Evolutionary conservation across 53 echinoderm and acorn worm genomes (phyloP), one percentile per base, ranked within the genome.

Genomic region (Holothuria leucospilota): DNA sequence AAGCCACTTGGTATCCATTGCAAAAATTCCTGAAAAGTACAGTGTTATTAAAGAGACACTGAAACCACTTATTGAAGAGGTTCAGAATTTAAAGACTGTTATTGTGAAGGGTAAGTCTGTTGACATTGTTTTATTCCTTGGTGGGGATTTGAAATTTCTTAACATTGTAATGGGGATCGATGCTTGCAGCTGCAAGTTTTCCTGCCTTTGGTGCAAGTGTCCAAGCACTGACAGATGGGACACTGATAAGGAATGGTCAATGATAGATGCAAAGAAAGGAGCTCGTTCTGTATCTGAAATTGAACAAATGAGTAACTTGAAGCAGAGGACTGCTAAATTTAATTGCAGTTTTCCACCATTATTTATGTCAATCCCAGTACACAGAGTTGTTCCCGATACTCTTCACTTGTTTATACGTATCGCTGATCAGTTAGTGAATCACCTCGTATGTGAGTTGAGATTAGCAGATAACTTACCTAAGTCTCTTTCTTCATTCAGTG

Each of bases 161-260:
- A 68, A 52, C 28, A 69, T 56, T 40, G 40, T 52, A 68, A 51
- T 23, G 39, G 85, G 85, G 25, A 70, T 85, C 27, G 85, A 85
- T 58, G 29, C 51, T 23, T 70, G 59, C 20, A 59, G 58, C 40
- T 71, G 71, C 39, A 59, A n/a, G 40, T 73, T 38, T 52, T 53
- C 86, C 6, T 85, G 86, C 25, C 71, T 85, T 18, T 73, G 71
- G 39, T 85, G 86, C 53, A 85, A 85, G 24, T 85, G 74, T 20
- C 72, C 60, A 1, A 56, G 34, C 34, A 85, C 29, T 27, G 58
- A 58, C 21, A 59, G 38, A 38, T 39, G 56, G 20, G 60, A 85
- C 34, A 28, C 39, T 25, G 20, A 27, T 26, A 61, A 13, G 10
- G 30, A 71, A 4, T 85, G 86, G 86, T 85, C 86, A 58, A 85